Base-by-base conservation (phyloP, 2,797 vertebrate genomes). In the Periophthalmus magnuspinnatus region DNA sequence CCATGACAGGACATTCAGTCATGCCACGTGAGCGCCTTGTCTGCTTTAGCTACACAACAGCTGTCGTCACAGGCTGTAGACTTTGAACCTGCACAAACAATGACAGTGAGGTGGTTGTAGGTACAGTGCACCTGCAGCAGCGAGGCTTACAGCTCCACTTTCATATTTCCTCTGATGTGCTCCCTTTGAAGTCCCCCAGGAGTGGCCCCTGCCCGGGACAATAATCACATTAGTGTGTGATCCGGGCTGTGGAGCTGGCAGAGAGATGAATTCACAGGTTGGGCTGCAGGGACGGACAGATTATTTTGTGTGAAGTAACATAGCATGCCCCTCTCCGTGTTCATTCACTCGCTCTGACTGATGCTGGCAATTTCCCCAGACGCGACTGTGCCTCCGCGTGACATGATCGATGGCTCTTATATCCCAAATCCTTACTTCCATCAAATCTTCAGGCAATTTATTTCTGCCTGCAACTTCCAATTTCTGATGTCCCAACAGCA, bases 211-310 rank as follows among this genome's bases (percentile, higher is more conserved):
- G 76, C 89, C 81, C 82, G 65, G 90, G 90, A 93, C 92, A 89
- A 86, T 89, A 90, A 94, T 92, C 89, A 91, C 85, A 91, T 93
- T 92, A 90, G 82, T 67, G 90, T 85, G 87, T 89, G 90, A 92
- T 91, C 87, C 82, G 83, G 65, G 59, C 85, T 45, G 83, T 89
- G 86, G 76, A 75, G 82, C 88, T 75, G 62, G 84, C 86, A 88
- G 87, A 85, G 86, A 90, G 88, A 90, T 88, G 82, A 85, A 91
- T 91, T 90, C 83, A 65, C 70, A 78, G 79, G 77, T 72, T 75
- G 82, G 84, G 87, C 81, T 79, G 84, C 65, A 11, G 77, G 78
- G 84, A 90, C 78, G 67, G 85, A 80, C 72, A 87, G 89, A 91
- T 88, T 85, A 92, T 91, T 93, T 88, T 82, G 78, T 84, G 85